Percentiles rank a stretch among this genome's conserved stretches.
These are phyloP conservation scores for Rhopalosiphum nymphaeae DNA, from an alignment of 2,888 invertebrate species.

Conservation along the genomic window DNA sequence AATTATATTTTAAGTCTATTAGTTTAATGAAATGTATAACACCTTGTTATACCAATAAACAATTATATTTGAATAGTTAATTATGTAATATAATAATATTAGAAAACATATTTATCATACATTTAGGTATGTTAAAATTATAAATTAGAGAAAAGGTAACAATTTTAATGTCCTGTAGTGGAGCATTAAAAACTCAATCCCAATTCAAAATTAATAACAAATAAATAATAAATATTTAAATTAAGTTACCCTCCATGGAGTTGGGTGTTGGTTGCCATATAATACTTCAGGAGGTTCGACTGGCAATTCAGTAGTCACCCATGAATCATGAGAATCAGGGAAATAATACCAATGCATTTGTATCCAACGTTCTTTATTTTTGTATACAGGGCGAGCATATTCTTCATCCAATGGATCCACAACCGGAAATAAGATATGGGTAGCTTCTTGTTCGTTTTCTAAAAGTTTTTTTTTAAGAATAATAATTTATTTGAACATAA, in stretches of 20 bases:
- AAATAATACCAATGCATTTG: conserved; percentile 97
- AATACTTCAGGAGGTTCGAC: conserved; percentile 71
- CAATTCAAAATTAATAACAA: neutral
- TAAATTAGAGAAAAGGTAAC: neutral
- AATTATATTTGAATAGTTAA: neutral
- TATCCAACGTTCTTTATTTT: conserved; percentile 81
- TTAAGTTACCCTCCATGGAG: conserved; percentile 68
- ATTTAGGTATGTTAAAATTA: neutral
- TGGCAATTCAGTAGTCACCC: conserved; percentile 74
- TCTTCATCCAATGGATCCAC: conserved; percentile 90
- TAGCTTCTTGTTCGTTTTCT: conserved; percentile 89
- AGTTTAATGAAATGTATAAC: neutral
- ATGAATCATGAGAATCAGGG: conserved; percentile 93
- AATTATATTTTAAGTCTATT: neutral
- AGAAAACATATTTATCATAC: neutral
- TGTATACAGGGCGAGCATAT: conserved; percentile 88
- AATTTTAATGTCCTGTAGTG: neutral
- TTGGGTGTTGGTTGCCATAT: conserved; percentile 67
- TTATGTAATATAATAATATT: neutral
- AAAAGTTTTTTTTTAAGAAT: conserved; percentile 69
- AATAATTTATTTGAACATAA: neutral
- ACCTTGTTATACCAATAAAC: neutral
- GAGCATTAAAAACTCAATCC: neutral
- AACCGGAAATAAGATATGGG: conserved; percentile 90
- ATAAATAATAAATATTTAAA: neutral